Evolutionary conservation across 2,113 vertebrate species (phyloP).

Genomic region (Pimephales promelas): DNA sequence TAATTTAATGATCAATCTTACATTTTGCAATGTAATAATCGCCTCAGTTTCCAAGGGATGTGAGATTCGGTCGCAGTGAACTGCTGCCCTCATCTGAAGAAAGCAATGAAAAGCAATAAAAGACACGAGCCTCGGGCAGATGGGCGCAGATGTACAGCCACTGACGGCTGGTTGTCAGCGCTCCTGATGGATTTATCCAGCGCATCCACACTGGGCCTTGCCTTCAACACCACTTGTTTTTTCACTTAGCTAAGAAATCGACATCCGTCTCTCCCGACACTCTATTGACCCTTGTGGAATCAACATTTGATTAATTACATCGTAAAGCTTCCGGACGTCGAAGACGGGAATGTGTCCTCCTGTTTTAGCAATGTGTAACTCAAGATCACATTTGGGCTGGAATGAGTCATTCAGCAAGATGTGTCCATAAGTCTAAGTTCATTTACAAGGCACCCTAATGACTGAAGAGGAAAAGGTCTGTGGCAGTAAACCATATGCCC

Average conservation of each 20-base stretch:
- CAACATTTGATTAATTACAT: slow-evolving; percentile 72
- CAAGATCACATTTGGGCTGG: slow-evolving; percentile 53
- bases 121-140: slow-evolving; percentile 63
- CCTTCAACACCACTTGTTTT: slow-evolving; percentile 70
- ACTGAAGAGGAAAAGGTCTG: slow-evolving; percentile 63
- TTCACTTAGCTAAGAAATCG: slow-evolving; percentile 76
- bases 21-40: slow-evolving; percentile 58
- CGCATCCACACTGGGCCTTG: slow-evolving; percentile 63
- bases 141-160: slow-evolving; percentile 71
- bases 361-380: slow-evolving; percentile 65
- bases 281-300: slow-evolving; percentile 73
- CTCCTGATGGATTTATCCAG: slow-evolving; percentile 73
- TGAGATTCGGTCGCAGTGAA: slow-evolving; percentile 51
- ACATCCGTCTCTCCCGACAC: slow-evolving; percentile 62
- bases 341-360: slow-evolving; percentile 64
- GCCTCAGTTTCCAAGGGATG: slow-evolving; percentile 59
- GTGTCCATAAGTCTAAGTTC: slow-evolving; percentile 67
- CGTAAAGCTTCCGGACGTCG: slow-evolving; percentile 71
- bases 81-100: slow-evolving; percentile 63
- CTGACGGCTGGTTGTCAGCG: slow-evolving; percentile 74
- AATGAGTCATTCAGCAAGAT: slow-evolving; percentile 58
- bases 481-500: slow-evolving; percentile 64
- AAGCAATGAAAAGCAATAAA: slow-evolving; percentile 80
- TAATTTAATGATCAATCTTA: slow-evolving; percentile 26
- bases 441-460: slow-evolving; percentile 69